phyloP scores from a whole-genome alignment of 2,888 invertebrate genomes.

The Halictus ligatus region DNA sequence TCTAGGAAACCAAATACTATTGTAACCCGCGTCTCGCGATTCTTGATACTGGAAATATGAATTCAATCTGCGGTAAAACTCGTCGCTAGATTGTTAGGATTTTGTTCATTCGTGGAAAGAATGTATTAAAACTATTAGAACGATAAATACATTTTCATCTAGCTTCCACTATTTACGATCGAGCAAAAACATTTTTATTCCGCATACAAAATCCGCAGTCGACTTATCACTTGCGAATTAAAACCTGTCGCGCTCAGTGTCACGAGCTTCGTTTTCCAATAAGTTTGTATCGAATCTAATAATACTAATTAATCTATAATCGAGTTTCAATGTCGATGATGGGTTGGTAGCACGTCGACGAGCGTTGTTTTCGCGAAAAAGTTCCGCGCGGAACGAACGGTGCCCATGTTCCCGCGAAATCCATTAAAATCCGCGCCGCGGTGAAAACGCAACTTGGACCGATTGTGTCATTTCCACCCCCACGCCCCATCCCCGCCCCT shows the following conservation, averaged over 20 bases:
- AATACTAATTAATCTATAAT: neutral
- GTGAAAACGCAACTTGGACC: slow-evolving; percentile 33
- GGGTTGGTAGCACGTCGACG: neutral
- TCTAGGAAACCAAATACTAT: neutral
- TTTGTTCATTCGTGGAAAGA: too few relatives aligned
- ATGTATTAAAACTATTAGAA: too few relatives aligned
- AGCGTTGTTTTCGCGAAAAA: neutral
- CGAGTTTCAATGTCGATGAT: neutral
- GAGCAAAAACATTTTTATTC: neutral
- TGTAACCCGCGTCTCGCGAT: neutral
- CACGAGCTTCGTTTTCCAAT: neutral
- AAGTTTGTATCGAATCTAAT: neutral
- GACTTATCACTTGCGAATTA: neutral
- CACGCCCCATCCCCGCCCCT: neutral
- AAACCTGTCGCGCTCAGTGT: neutral
- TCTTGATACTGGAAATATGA: neutral
- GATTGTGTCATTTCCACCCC: slow-evolving; percentile 42
- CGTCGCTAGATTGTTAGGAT: neutral
- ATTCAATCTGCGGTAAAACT: neutral
- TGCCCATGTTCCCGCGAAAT: slow-evolving; percentile 31
- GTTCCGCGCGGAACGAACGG: neutral
- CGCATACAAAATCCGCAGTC: neutral
- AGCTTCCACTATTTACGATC: too few relatives aligned
- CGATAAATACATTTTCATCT: too few relatives aligned
- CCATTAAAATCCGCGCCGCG: slow-evolving; percentile 45